phyloP scores from a whole-genome alignment of 2,797 vertebrate species.

The Carduelis carduelis region DNA sequence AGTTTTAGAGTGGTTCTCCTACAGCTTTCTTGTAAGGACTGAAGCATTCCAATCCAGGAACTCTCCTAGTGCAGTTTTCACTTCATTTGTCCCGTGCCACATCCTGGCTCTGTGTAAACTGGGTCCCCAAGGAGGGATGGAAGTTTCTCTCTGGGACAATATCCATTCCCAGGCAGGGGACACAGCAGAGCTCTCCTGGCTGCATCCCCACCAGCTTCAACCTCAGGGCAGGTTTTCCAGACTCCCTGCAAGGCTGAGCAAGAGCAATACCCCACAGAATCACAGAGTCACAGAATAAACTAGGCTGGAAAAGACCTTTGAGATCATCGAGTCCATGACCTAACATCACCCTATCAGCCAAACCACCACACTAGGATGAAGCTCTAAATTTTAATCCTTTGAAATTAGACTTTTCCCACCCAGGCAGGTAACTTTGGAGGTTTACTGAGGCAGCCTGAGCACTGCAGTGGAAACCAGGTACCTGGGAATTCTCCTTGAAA shows the following conservation, averaged over 20 bases:
- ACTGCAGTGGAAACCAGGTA: not conserved
- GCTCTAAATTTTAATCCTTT: not conserved
- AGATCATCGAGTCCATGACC: not conserved
- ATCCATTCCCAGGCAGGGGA: not conserved
- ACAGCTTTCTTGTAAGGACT: not conserved
- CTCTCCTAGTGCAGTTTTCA: not conserved
- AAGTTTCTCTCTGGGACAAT: not conserved
- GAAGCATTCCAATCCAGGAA: not conserved
- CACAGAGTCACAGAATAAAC: not conserved
- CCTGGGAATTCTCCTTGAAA: not conserved
- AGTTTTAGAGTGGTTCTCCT: not conserved
- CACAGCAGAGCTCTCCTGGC: not conserved
- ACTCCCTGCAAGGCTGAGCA: not conserved
- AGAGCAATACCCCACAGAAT: not conserved
- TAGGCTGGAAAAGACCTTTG: not conserved
- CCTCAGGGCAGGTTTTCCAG: not conserved
- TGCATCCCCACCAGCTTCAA: not conserved
- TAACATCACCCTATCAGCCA: not conserved
- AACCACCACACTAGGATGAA: not conserved
- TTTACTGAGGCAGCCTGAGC: not conserved
- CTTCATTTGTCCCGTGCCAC: not conserved
- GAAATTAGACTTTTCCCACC: not conserved
- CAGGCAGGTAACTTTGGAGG: not conserved
- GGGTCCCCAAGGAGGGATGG: not conserved
- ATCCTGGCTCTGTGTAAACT: not conserved